Evolutionary conservation across 2,888 invertebrate genomes (phyloP).

Genomic region (Liodrosophila aerea): DNA sequence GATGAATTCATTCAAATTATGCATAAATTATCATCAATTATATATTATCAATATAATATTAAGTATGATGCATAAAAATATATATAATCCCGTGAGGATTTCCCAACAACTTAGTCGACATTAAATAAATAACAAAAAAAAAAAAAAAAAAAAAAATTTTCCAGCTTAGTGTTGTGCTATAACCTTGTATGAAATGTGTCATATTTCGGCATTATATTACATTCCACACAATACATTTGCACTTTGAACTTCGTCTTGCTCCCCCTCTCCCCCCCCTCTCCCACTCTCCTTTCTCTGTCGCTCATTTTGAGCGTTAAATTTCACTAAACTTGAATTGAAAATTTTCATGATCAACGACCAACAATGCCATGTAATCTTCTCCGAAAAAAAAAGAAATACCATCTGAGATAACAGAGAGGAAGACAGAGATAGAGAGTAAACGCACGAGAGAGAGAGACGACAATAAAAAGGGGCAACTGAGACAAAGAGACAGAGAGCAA

Average conservation of each 20-base stretch:
- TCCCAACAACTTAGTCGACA: no score
- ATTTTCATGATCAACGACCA: conserved; percentile 73
- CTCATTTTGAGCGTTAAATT: conserved; percentile 52
- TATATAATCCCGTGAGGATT: no score
- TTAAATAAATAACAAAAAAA: no score
- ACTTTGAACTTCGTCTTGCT: conserved; percentile 32
- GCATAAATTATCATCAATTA: no score
- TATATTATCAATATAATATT: no score
- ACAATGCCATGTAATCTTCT: conserved; percentile 55
- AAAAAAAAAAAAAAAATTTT: neutral
- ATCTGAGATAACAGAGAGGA: conserved; percentile 34
- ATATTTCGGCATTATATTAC: conserved; percentile 7
- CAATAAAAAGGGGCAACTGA: conserved; percentile 1
- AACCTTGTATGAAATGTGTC: conserved; percentile 10
- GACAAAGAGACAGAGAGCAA: conserved; percentile 3
- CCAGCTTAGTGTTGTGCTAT: conserved; percentile 15
- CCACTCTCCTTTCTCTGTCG: neutral
- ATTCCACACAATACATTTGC: conserved; percentile 13
- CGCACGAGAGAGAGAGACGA: neutral
- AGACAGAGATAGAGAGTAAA: no score
- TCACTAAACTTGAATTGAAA: conserved; percentile 75
- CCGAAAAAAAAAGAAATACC: conserved; percentile 16
- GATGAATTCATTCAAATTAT: no score
- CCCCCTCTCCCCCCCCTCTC: neutral
- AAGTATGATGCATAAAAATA: no score